Conservation (phyloP, 1,140 invertebrate species). For the Marisa cornuarietis region DNA sequence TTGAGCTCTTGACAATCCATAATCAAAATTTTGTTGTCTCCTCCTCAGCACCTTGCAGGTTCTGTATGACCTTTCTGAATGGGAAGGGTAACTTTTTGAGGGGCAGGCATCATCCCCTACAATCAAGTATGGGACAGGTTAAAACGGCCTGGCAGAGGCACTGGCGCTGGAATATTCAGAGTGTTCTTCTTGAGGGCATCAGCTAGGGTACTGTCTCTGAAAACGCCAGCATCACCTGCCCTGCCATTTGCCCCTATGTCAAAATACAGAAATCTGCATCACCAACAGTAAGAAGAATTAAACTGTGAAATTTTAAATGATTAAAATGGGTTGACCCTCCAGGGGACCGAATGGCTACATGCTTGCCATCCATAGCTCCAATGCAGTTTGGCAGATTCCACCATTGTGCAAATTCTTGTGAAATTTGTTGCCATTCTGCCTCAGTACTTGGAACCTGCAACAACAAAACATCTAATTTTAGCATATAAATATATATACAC, state of each 20-base stretch:
- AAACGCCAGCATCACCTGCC: slow-evolving; percentile 54
- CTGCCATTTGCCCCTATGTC: slow-evolving; percentile 61
- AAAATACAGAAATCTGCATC: slow-evolving; percentile 57
- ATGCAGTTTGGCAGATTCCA: no score
- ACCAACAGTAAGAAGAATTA: no score
- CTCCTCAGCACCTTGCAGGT: slow-evolving; percentile 1
- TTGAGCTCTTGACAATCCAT: neutral
- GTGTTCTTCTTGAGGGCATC: neutral
- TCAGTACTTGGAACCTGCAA: no score
- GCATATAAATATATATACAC: no score
- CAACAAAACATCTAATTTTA: no score
- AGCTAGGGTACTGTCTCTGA: slow-evolving; percentile 34
- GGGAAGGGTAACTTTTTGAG: slow-evolving; percentile 61
- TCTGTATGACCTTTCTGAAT: slow-evolving; percentile 13
- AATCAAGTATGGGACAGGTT: no score
- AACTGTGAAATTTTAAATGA: no score
- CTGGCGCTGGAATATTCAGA: neutral
- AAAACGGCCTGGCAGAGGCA: neutral
- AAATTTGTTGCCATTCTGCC: no score
- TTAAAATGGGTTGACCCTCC: no score
- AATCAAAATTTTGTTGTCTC: neutral
- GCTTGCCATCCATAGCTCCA: no score
- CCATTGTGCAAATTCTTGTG: no score
- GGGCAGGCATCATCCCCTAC: slow-evolving; percentile 63
- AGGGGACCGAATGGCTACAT: no score